Evolutionary conservation across 2,797 vertebrate species (phyloP).

Genomic region (Chloroceryle amazona): DNA sequence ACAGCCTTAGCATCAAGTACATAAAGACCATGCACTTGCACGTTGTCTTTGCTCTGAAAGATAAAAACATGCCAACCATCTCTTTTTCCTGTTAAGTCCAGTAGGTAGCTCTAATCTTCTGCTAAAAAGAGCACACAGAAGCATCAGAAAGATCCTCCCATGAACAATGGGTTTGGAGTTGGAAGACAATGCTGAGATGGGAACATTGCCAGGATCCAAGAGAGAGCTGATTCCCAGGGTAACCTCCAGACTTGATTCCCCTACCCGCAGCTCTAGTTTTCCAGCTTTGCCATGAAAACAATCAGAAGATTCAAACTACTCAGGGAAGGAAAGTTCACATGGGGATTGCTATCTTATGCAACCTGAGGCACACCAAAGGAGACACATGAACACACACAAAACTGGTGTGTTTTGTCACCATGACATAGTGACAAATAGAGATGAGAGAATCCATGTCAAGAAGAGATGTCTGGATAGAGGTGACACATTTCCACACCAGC

Average conservation of each 20-base stretch:
- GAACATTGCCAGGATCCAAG: neutral
- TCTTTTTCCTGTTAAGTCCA: neutral
- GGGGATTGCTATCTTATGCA: neutral
- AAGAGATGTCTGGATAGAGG: conserved; percentile 6
- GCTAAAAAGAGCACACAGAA: neutral
- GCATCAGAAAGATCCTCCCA: neutral
- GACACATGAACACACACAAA: neutral
- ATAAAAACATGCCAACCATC: neutral
- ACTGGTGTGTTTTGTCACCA: neutral
- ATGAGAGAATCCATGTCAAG: neutral
- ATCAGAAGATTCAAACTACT: neutral
- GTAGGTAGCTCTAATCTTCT: neutral
- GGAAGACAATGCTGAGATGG: neutral
- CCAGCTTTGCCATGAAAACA: neutral
- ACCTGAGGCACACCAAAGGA: neutral
- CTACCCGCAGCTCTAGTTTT: neutral
- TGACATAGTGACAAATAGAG: neutral
- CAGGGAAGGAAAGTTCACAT: neutral
- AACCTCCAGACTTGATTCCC: neutral
- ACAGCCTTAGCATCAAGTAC: neutral
- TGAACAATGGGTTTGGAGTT: neutral
- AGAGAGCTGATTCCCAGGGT: neutral
- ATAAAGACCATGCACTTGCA: neutral
- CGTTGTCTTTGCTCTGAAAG: neutral
- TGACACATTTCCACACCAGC: conserved; percentile 5